phyloP scores from a whole-genome alignment of 2,797 vertebrate genomes.

The Cetoscarus ocellatus region DNA sequence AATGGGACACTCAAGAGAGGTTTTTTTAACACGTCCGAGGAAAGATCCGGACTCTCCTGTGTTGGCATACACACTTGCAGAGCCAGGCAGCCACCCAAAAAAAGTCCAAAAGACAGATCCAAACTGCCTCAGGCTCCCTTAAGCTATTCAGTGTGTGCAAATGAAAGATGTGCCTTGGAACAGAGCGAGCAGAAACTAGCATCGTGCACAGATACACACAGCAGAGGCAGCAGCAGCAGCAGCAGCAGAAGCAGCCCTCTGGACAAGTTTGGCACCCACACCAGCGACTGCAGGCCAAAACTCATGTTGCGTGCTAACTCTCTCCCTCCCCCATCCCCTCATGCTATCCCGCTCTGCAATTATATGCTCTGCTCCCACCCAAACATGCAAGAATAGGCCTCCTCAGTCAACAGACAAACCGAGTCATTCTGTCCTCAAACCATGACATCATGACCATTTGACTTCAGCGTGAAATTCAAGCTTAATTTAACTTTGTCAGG shows the following conservation, averaged over 20 bases:
- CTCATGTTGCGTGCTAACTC: conserved; percentile 85
- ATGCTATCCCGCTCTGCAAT: conserved; percentile 85
- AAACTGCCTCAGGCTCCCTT: conserved; percentile 71
- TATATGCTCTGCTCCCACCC: conserved; percentile 85
- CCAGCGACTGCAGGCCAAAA: conserved; percentile 77
- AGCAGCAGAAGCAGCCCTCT: conserved; percentile 74
- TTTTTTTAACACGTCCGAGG: conserved; percentile 46
- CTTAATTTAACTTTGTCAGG: conserved; percentile 83
- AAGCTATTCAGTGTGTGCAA: conserved; percentile 78
- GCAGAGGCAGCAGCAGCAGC: conserved; percentile 18
- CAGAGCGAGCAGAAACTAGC: conserved; percentile 62
- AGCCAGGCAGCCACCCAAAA: conserved; percentile 58
- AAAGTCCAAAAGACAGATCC: conserved; percentile 63
- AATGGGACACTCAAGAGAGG: conserved; percentile 48
- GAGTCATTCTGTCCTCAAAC: conserved; percentile 84
- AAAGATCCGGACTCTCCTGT: conserved; percentile 50
- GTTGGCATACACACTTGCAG: conserved; percentile 13
- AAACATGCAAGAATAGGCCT: conserved; percentile 87
- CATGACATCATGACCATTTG: conserved; percentile 87
- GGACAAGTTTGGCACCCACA: conserved; percentile 80
- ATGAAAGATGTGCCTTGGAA: conserved; percentile 82
- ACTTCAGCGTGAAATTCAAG: conserved; percentile 82
- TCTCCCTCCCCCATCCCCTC: conserved; percentile 80
- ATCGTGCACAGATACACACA: conserved; percentile 69
- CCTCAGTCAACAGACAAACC: conserved; percentile 85